Conservation (phyloP, 2,797 vertebrate species). For the Bovichtus diacanthus region DNA sequence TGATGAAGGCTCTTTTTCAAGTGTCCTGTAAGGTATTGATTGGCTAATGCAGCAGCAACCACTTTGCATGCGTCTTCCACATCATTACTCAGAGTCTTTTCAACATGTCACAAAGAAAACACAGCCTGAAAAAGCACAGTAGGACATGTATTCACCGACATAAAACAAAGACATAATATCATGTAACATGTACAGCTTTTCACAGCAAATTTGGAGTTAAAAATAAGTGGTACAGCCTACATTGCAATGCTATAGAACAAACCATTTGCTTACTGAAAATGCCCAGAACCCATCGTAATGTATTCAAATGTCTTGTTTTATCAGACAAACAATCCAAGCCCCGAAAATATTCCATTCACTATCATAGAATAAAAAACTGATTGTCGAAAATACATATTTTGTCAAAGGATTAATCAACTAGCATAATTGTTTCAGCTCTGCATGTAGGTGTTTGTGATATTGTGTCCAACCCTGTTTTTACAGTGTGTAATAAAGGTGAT, state of each 20-base stretch:
- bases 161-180: background rate
- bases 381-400: background rate
- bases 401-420: background rate
- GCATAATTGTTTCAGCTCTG: background rate
- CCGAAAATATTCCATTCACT: background rate
- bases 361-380: background rate
- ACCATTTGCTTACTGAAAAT: background rate
- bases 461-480: background rate
- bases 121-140: background rate
- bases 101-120: conserved; percentile 20
- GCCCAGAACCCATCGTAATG: no score
- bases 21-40: conserved; percentile 60
- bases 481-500: background rate
- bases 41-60: conserved; percentile 30
- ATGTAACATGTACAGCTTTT: background rate
- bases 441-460: background rate
- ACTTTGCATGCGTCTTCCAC: conserved; percentile 49
- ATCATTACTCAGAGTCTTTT: conserved; percentile 56
- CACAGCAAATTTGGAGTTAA: background rate
- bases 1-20: conserved; percentile 44
- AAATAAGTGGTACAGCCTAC: background rate
- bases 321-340: no score
- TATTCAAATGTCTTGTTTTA: background rate
- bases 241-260: background rate
- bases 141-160: background rate